Evolutionary conservation across 2,113 vertebrate species (phyloP), one percentile per base, ranked within the genome.

Genomic region (Lamprologus speciosus): DNA sequence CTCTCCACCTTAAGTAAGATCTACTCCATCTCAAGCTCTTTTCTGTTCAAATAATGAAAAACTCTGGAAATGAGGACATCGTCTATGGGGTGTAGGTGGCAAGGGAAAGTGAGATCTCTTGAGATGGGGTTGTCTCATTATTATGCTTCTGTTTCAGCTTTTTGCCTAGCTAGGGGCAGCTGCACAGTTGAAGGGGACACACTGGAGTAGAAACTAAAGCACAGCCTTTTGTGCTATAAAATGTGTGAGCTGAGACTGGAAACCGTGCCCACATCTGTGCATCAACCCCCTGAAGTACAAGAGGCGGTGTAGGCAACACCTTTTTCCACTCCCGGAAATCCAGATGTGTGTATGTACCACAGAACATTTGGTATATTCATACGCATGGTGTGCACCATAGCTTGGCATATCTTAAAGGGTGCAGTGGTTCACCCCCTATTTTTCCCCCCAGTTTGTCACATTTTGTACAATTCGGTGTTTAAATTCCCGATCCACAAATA

Each of bases 1-100:
- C 57, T 81, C 79, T 89, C 63, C n/a, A 73, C 82, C 12, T 94
- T 93, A 92, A 94, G 91, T 90, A 94, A 90, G 80, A 88, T 79
- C 83, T 83, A 80, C 84, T 68, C 33, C 28, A 81, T 78, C 73
- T 87, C 68, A 78, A 63, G 54, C 89, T 51, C 60, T 68, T 31
- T 50, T 88, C 81, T 42, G 82, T 87, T 82, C 85, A 90, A 92
- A 92, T 90, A 93, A 93, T 93, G 85, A 92, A 84, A 86, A 90
- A 83, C 53, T 85, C 63, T 82, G 60, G 26, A 93, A 89, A 93
- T 21, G 83, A 87, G 91, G 84, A 80, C 73, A 92, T 81, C 65
- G 86, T 83, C 33, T 53, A 42, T 28, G 19, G 37, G 58, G 53
- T 82, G 58, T 75, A 86, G 81, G 83, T 87, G 83, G 47, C 23